Base-by-base conservation (phyloP, 1,140 invertebrate genomes). In the Heterodera schachtii region DNA sequence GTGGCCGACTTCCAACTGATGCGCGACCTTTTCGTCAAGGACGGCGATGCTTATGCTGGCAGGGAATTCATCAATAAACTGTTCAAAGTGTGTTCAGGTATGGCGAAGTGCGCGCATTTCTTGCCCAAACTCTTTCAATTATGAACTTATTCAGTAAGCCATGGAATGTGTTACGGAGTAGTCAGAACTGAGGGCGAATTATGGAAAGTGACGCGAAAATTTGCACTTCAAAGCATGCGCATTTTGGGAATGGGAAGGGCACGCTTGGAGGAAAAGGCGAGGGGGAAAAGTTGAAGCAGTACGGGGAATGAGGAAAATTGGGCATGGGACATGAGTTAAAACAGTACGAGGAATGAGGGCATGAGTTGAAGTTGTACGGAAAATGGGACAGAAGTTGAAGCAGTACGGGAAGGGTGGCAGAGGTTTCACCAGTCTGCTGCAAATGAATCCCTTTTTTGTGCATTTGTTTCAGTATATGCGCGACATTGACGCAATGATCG, bases 171-270 rank as follows among this genome's bases (percentile, higher is more conserved):
- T 44, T 46, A 81, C 49, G 80, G 57, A 5, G 75, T 81, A 19
- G 52, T 60, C 43, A 64, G 16, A n/a, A 47, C 21, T 78, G 82
- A 21, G 66, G 84, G 43, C 31, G 81, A 19, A 31, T 19, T 31
- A 13, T 79, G 13, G 78, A 82, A 60, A 49, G 60, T 11, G 41
- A 75, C 47, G 6, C 13, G 84, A n/a, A 77, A 84, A 21, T 85
- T 85, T 60, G 71, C 80, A 16, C 77, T 85, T 19, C 84, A 83
- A 41, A 84, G 81, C 43, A 64, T 85, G 21, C 60, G 81, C 44
- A 85, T 86, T 69, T 71, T 85, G 31, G 84, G 84, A 19, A 41
- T 85, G 19, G 83, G 84, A 9, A 70, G 73, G 19, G 79, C 81
- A 52, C 74, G 83, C 2, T 77, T 85, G 80, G 84, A 85, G 69